These are phyloP conservation scores for Caenorhabditis zanzibari DNA, from an alignment of 2,888 invertebrate species.

Conservation along the genomic window DNA sequence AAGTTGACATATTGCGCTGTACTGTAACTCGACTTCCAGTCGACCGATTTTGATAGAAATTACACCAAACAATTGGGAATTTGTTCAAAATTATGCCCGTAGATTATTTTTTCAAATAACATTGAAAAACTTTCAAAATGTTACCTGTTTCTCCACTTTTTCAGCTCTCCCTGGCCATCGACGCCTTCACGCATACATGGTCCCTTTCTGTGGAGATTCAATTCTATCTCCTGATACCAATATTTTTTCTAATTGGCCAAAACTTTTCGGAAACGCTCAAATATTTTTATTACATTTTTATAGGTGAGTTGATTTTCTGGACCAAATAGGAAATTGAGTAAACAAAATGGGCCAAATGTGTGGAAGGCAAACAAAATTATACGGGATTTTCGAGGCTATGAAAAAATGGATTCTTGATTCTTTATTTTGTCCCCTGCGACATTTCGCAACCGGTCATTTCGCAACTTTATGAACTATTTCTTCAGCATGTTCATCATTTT, in stretches of 20 bases:
- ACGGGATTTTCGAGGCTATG: background rate
- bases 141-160: too few relatives aligned
- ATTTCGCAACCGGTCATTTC: too few relatives aligned
- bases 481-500: background rate
- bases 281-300: background rate
- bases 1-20: too few relatives aligned
- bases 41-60: too few relatives aligned
- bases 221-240: slow-evolving; percentile 23
- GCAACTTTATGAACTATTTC: background rate
- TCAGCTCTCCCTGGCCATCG: slow-evolving; percentile 19
- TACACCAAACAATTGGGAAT: too few relatives aligned
- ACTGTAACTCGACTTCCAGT: too few relatives aligned
- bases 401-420: background rate
- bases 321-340: too few relatives aligned
- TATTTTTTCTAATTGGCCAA: background rate
- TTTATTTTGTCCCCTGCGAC: background rate
- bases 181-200: slow-evolving; percentile 31
- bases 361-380: slow-evolving; percentile 5
- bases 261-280: background rate
- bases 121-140: too few relatives aligned
- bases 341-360: too few relatives aligned
- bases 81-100: too few relatives aligned
- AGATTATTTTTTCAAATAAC: too few relatives aligned
- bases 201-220: slow-evolving; percentile 3
- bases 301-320: background rate